phyloP scores from a whole-genome alignment of 2,797 vertebrate genomes.

The Brachyrhaphis roseni region DNA sequence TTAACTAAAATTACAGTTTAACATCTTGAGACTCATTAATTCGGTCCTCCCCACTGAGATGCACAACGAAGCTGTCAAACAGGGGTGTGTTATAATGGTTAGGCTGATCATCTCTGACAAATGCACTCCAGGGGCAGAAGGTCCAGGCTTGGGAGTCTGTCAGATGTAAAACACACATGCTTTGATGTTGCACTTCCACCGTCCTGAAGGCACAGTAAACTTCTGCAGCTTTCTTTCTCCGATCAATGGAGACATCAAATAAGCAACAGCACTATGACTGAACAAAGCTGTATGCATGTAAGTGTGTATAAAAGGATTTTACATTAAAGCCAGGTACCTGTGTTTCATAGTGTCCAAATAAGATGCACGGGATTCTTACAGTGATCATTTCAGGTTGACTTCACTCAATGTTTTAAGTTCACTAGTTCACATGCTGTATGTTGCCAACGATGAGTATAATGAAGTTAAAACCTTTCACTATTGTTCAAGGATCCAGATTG shows the following conservation, averaged over 20 bases:
- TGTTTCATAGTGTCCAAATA: neutral
- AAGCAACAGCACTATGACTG: neutral
- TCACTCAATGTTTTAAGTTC: conserved; percentile 14
- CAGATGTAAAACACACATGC: conserved; percentile 65
- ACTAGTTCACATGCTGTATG: conserved; percentile 45
- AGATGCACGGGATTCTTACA: neutral
- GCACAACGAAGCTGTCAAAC: conserved; percentile 20
- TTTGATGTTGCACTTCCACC: conserved; percentile 67
- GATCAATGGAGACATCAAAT: conserved; percentile 45
- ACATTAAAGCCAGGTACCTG: conserved; percentile 1
- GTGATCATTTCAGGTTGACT: conserved; percentile 42
- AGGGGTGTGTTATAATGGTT: conserved; percentile 23
- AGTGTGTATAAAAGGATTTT: neutral
- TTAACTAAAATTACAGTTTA: neutral
- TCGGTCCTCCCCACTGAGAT: conserved; percentile 3
- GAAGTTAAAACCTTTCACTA: conserved; percentile 73
- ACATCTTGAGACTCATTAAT: conserved; percentile 7
- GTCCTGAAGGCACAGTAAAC: conserved; percentile 48
- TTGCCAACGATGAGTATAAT: conserved; percentile 51
- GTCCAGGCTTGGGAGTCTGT: conserved; percentile 53
- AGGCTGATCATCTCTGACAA: conserved; percentile 68
- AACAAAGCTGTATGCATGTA: neutral
- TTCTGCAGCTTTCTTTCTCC: conserved; percentile 34
- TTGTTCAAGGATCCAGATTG: conserved; percentile 68
- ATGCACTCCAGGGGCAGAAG: conserved; percentile 61